A percentile compares a stretch with the other conserved stretches of the same genome.
phyloP scores from a whole-genome alignment of 2,888 invertebrate genomes.

The Eupeodes luniger region DNA sequence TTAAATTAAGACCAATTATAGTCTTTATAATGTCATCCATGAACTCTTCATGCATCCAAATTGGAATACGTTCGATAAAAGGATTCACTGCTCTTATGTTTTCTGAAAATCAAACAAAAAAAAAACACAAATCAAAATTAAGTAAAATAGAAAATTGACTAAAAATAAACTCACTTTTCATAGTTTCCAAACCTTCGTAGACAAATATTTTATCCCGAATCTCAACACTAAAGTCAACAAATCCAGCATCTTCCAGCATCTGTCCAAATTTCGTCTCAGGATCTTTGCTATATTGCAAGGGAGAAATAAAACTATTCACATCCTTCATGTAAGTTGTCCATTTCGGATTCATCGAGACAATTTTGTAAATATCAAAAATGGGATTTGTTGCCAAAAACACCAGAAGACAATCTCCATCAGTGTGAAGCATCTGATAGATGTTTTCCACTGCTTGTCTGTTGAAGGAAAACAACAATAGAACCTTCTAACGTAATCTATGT shows the following conservation, averaged over 20 bases:
- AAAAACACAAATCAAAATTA: not conserved
- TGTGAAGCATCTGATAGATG: constrained; percentile 87
- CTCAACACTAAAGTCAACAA: constrained; percentile 86
- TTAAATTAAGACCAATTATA: constrained; percentile 80
- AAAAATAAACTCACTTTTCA: constrained; percentile 85
- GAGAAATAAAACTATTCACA: constrained; percentile 88
- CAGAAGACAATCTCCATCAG: constrained; percentile 88
- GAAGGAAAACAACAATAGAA: constrained; percentile 52
- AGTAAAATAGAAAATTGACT: not conserved
- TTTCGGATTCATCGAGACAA: constrained; percentile 85
- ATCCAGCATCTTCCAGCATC: constrained; percentile 86
- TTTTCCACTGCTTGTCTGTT: constrained; percentile 87
- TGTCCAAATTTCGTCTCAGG: constrained; percentile 86
- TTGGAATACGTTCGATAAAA: constrained; percentile 87
- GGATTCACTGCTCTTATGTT: constrained; percentile 89
- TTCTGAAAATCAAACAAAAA: constrained; percentile 84
- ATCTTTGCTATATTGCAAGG: constrained; percentile 86
- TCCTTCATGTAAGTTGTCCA: constrained; percentile 89
- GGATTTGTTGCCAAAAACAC: constrained; percentile 89
- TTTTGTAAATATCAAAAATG: constrained; percentile 88
- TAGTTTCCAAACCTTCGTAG: constrained; percentile 85
- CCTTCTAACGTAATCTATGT: too few relatives aligned
- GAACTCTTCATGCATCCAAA: constrained; percentile 86
- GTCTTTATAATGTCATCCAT: constrained; percentile 87
- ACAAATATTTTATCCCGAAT: constrained; percentile 86